Percentiles rank a stretch among this genome's conserved stretches.
Conservation (phyloP, 2,888 invertebrate genomes). For the Entomobrya multifasciata region DNA sequence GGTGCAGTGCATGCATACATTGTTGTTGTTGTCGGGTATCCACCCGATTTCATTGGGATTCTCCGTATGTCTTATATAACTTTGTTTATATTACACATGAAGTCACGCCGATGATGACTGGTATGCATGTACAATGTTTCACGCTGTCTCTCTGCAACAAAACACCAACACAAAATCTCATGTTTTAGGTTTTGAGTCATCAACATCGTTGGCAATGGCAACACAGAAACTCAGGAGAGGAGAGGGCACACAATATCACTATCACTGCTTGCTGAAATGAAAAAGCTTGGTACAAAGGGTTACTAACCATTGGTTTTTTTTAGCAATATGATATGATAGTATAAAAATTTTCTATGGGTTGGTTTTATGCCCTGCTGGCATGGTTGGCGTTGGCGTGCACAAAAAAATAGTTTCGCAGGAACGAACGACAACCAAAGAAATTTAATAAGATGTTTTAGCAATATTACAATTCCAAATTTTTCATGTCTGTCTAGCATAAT, state of each 20-base stretch:
- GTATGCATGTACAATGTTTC: too few species aligned
- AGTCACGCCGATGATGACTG: too few species aligned
- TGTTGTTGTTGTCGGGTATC: slow-evolving; percentile 42
- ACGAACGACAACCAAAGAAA: neutral
- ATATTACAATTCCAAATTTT: slow-evolving; percentile 8
- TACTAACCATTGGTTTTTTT: neutral
- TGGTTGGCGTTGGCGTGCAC: neutral
- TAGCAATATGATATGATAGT: neutral
- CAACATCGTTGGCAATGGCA: neutral
- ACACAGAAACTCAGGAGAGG: neutral
- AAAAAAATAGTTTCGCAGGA: slow-evolving; percentile 19
- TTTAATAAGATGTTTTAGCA: slow-evolving; percentile 14
- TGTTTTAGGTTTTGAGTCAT: slow-evolving; percentile 29
- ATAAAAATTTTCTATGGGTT: too few species aligned
- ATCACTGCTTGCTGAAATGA: neutral
- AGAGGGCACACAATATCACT: neutral
- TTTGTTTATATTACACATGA: slow-evolving; percentile 20
- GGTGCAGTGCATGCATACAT: slow-evolving; percentile 40
- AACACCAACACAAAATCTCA: slow-evolving; percentile 1
- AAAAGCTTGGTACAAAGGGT: neutral
- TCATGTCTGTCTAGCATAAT: neutral
- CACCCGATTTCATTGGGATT: slow-evolving; percentile 41
- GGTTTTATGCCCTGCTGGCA: too few species aligned
- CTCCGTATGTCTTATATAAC: slow-evolving; percentile 29
- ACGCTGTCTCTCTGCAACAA: slow-evolving; percentile 5